Conservation (phyloP, 2,113 vertebrate genomes). For the Sturnira hondurensis region DNA sequence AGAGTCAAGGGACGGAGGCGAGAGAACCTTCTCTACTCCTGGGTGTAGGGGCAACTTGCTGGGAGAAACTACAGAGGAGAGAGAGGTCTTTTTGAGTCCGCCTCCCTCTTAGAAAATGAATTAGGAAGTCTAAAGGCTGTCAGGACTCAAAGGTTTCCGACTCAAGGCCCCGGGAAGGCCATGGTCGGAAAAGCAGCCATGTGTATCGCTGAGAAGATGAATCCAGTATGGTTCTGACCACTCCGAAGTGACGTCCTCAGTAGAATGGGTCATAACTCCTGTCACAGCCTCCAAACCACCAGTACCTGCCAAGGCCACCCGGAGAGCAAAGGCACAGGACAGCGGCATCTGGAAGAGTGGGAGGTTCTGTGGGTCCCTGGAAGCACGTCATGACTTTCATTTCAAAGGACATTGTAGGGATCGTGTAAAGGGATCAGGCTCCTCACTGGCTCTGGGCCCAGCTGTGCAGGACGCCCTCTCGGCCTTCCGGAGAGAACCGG, state of each 20-base stretch:
- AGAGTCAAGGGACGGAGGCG: not conserved
- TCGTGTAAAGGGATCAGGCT: not conserved
- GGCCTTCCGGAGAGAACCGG: not conserved
- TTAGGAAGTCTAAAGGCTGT: not conserved
- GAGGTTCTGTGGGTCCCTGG: no score
- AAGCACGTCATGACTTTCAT: not conserved
- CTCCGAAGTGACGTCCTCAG: not conserved
- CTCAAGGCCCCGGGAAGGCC: not conserved
- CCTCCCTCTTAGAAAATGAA: not conserved
- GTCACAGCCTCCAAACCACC: not conserved
- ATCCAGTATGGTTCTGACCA: not conserved
- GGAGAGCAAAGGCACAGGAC: not conserved
- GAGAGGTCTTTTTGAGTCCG: slow-evolving; percentile 7
- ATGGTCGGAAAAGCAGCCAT: not conserved
- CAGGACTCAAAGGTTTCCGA: not conserved
- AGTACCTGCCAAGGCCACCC: not conserved
- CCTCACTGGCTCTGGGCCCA: not conserved
- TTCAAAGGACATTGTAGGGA: not conserved
- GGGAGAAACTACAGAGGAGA: not conserved
- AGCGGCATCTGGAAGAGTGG: not conserved
- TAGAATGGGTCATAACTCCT: not conserved
- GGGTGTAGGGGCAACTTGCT: not conserved
- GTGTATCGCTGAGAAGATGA: not conserved
- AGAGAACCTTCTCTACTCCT: not conserved
- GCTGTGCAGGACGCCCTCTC: not conserved